These are phyloP conservation scores for Eucidaris tribuloides DNA, from an alignment of 35 echinoderm and acorn worm genomes.

Conservation along the genomic window DNA sequence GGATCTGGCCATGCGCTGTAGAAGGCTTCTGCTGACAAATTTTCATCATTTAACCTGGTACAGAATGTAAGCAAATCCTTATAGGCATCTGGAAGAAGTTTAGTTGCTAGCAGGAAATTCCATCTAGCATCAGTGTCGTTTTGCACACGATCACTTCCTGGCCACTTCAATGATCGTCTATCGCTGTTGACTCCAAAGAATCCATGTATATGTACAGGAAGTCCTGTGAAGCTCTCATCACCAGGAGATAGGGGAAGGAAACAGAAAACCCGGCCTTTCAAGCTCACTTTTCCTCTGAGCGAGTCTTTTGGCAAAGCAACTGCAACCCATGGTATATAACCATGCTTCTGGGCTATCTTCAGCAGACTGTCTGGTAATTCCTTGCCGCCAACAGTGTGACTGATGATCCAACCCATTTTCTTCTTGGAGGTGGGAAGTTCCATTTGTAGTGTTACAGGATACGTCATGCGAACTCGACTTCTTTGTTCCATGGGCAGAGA, in stretches of 20 bases:
- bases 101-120: conserved; percentile 68
- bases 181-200: conserved; percentile 90
- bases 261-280: conserved; percentile 74
- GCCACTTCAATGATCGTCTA: conserved; percentile 83
- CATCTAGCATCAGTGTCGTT: conserved; percentile 59
- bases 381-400: neutral
- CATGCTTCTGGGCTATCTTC: conserved; percentile 25
- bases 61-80: neutral
- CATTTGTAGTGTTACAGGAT: neutral
- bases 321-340: conserved; percentile 73
- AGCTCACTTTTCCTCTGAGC: too few species aligned
- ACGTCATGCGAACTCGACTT: neutral
- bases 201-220: conserved; percentile 92
- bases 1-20: conserved; percentile 72
- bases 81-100: conserved; percentile 76
- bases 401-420: conserved; percentile 28
- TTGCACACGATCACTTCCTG: conserved; percentile 58
- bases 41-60: neutral
- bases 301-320: conserved; percentile 44
- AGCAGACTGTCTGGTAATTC: conserved; percentile 7
- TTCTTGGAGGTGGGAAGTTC: neutral
- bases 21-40: conserved; percentile 15
- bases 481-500: neutral
- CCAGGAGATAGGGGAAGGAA: conserved; percentile 85
- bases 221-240: conserved; percentile 56